Conservation (phyloP, 1,140 invertebrate species). For the Parapsyche elsis region DNA sequence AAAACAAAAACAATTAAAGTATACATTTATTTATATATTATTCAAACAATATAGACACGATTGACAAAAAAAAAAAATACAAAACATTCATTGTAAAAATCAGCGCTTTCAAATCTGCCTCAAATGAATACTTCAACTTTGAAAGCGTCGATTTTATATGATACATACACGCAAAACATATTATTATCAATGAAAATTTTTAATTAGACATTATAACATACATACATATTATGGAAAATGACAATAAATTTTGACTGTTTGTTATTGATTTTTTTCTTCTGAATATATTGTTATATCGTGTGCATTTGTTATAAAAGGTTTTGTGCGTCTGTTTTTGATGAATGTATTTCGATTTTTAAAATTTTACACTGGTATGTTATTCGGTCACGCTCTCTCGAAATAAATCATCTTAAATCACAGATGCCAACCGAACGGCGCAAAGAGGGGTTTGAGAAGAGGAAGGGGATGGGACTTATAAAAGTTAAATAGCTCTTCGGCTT, state of each 20-base stretch:
- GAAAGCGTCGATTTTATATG: too few species aligned
- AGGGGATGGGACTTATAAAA: conserved; percentile 14
- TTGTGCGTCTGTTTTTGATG: too few species aligned
- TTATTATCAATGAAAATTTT: too few species aligned
- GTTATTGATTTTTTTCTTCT: too few species aligned
- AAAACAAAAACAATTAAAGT: conserved; percentile 19
- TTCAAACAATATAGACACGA: background rate
- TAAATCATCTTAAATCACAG: conserved; percentile 38
- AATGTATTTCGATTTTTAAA: too few species aligned
- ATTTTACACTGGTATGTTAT: background rate
- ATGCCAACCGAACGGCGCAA: background rate
- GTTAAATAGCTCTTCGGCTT: conserved; percentile 29
- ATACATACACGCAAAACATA: too few species aligned
- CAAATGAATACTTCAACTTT: too few species aligned
- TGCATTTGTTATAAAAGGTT: too few species aligned
- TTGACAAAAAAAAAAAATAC: background rate
- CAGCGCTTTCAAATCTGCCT: background rate
- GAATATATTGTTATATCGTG: too few species aligned
- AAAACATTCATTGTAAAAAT: background rate
- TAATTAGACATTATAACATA: too few species aligned
- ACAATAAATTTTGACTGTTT: too few species aligned
- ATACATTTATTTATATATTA: background rate
- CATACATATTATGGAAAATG: too few species aligned
- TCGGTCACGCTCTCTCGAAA: background rate
- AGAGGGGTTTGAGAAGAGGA: background rate